Percentiles rank a stretch among this genome's conserved stretches.
These are phyloP conservation scores for Tachina grossa DNA, from an alignment of 2,888 invertebrate species.

Conservation along the genomic window DNA sequence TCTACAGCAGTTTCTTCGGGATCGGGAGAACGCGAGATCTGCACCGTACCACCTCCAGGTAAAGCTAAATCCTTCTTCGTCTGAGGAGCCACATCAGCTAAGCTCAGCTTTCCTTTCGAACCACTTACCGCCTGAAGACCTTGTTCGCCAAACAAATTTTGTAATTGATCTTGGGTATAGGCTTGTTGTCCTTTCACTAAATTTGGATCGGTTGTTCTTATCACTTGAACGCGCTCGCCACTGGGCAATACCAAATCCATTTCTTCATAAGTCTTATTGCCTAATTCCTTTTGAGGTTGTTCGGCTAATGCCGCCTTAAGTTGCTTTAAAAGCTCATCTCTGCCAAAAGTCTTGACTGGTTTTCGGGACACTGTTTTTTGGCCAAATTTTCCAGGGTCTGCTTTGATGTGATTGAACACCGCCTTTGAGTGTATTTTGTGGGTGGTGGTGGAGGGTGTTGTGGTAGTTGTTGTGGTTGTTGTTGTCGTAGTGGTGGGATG, in stretches of 20 bases:
- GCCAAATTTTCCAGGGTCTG: conserved; percentile 82
- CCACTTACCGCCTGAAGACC: conserved; percentile 69
- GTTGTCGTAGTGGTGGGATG: conserved; percentile 88
- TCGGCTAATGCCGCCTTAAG: conserved; percentile 89
- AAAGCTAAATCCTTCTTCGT: conserved; percentile 88
- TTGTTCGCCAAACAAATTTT: conserved; percentile 80
- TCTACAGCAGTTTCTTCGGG: conserved; percentile 83
- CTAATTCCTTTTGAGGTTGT: conserved; percentile 86
- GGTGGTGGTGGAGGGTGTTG: conserved; percentile 82
- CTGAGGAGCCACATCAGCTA: conserved; percentile 78
- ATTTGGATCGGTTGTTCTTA: conserved; percentile 88
- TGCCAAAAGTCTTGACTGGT: conserved; percentile 85
- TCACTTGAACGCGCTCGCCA: conserved; percentile 90
- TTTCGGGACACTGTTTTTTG: conserved; percentile 75
- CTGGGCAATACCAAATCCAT: conserved; percentile 89
- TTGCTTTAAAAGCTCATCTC: conserved; percentile 89
- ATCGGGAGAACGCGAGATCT: conserved; percentile 88
- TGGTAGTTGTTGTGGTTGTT: conserved; percentile 85
- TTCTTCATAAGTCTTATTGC: conserved; percentile 88
- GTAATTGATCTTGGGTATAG: conserved; percentile 82
- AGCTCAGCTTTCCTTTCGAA: conserved; percentile 73
- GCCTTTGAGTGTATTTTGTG: conserved; percentile 83
- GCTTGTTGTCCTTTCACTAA: conserved; percentile 85
- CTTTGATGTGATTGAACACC: conserved; percentile 85
- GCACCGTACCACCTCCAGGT: conserved; percentile 89